Percentiles rank a stretch among this genome's conserved stretches.
phyloP scores from a whole-genome alignment of 2,113 vertebrate genomes.

The Cyprinodon brontotheroides region DNA sequence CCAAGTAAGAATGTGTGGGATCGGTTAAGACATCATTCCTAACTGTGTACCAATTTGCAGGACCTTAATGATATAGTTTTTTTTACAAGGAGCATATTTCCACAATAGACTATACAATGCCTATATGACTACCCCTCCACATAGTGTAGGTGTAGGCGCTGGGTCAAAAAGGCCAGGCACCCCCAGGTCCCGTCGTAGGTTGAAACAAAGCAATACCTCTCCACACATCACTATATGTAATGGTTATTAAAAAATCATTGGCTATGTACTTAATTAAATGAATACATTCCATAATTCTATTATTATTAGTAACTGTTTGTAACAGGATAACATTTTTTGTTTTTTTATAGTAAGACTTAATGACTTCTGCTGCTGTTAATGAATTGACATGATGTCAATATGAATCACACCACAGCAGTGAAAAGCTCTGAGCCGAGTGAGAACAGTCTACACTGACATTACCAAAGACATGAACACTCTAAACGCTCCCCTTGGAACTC shows the following conservation, averaged over 20 bases:
- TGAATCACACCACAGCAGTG: constrained; percentile 13
- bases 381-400: not conserved
- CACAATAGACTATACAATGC: too few relatives aligned
- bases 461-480: constrained; percentile 37
- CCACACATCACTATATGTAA: too few relatives aligned
- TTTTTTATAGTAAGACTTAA: constrained; percentile 8
- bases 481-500: constrained; percentile 7
- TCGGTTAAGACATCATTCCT: too few relatives aligned
- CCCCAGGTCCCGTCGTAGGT: not conserved
- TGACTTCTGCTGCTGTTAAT: not conserved
- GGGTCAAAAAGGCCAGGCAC: not conserved
- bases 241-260: too few relatives aligned
- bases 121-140: too few relatives aligned
- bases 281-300: not conserved
- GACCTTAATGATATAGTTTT: too few relatives aligned
- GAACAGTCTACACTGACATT: constrained; percentile 16
- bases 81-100: too few relatives aligned
- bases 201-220: not conserved
- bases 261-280: too few relatives aligned
- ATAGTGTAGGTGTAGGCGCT: too few relatives aligned
- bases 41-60: too few relatives aligned
- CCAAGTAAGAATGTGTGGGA: too few relatives aligned
- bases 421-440: constrained; percentile 1
- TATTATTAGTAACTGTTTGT: not conserved
- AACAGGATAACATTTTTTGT: not conserved